Evolutionary conservation across 64 coral and sea anemone genomes (phyloP), one percentile per base, ranked within the genome.

Genomic region (Orbicella faveolata): DNA sequence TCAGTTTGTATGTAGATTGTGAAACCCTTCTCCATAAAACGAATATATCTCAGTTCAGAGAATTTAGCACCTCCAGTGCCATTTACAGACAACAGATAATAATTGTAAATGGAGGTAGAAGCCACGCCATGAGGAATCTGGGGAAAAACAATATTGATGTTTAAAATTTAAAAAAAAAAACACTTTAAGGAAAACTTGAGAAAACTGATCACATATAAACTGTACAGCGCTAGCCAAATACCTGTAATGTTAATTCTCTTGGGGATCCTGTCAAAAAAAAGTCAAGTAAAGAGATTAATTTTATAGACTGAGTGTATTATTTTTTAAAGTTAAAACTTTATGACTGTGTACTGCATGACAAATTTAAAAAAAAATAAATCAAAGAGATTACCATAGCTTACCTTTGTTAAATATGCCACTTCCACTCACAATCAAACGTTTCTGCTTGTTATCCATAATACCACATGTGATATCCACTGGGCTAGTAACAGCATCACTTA

Each of bases 1-100:
- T 98, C 96, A 72, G 93, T 98, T 79, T 98, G 96, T 30, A 95
- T 90, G 61, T 98, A 95, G 63, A 95, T 88, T 52, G 90, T 90
- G 54, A 98, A 95, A 20, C 87, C 96, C 73, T 98, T 98, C 20
- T 90, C 79, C 55, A 41, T 19, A 72, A 95, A 98, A 36, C n/a
- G 30, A 11, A 98, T 78, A 53, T 81, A 78, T 44, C 68, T 84
- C n/a, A 79, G 72, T 30, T 95, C 81, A 37, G 61, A 75, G 88
- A 98, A 95, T 0, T 70, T 70, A 26, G 90, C 78, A 73, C 96
- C 93, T 21, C 96, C 96, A 70, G 81, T 91, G 8, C 96, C 88
- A 88, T 83, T 94, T 6, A 98, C 93, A 74, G 52, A 63, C 48
- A 98, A 34, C 51, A 16, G 2, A 86, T 96, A 96, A 1, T 48